A percentile compares a stretch with the other conserved stretches of the same genome.
Conservation (phyloP, 2,113 vertebrate genomes). For the Ameiurus melas region DNA sequence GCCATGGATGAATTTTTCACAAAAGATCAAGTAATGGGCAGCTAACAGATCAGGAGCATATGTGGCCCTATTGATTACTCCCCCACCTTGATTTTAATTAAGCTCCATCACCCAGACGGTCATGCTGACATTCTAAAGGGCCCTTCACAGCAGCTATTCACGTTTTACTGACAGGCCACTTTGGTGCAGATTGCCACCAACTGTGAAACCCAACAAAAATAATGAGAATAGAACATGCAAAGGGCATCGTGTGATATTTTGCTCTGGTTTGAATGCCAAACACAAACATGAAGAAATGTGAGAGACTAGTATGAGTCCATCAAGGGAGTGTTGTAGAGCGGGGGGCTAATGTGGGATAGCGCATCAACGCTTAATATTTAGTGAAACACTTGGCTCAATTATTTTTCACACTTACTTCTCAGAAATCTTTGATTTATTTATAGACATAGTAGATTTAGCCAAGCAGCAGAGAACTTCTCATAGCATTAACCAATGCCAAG, state of each 20-base stretch:
- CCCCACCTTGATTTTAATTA: slow-evolving; percentile 38
- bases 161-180: slow-evolving; percentile 38
- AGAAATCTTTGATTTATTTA: background rate
- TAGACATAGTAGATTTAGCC: background rate
- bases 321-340: background rate
- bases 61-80: slow-evolving; percentile 18
- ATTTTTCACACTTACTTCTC: slow-evolving; percentile 3
- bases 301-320: slow-evolving; percentile 3
- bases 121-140: slow-evolving; percentile 30
- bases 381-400: background rate
- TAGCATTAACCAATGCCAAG: background rate
- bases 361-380: background rate
- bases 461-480: background rate
- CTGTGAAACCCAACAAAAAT: slow-evolving; percentile 31
- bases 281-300: slow-evolving; percentile 34
- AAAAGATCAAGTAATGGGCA: slow-evolving; percentile 25
- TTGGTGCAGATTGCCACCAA: slow-evolving; percentile 33
- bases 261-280: slow-evolving; percentile 40
- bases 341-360: background rate
- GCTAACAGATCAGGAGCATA: slow-evolving; percentile 1
- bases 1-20: background rate
- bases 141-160: slow-evolving; percentile 27
- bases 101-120: slow-evolving; percentile 10
- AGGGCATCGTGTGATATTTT: slow-evolving; percentile 34
- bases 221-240: slow-evolving; percentile 40